These are phyloP conservation scores for Aegypius monachus DNA, from an alignment of 2,113 vertebrate genomes.

Conservation along the genomic window DNA sequence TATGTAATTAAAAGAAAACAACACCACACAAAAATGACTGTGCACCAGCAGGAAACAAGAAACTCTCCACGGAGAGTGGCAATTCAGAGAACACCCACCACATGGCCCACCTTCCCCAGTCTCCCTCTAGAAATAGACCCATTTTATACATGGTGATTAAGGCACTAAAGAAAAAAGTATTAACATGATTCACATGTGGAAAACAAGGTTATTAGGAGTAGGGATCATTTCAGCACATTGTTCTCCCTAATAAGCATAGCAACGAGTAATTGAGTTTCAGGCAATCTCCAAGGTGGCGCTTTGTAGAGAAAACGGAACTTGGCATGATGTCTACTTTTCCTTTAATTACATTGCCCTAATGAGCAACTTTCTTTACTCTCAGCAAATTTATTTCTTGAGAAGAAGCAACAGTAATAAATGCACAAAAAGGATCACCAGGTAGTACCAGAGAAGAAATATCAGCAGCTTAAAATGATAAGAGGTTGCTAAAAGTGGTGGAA, in stretches of 20 bases:
- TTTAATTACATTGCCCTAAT: constrained; percentile 72
- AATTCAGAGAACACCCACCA: constrained; percentile 27
- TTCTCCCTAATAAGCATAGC: constrained; percentile 69
- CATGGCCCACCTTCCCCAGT: not conserved
- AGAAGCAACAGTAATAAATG: constrained; percentile 49
- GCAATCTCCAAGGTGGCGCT: constrained; percentile 66
- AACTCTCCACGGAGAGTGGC: not conserved
- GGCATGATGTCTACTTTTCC: constrained; percentile 60
- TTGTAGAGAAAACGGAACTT: constrained; percentile 56
- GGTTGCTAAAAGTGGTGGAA: not conserved
- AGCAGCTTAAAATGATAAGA: not conserved
- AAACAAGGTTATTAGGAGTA: constrained; percentile 68
- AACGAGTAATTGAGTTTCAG: constrained; percentile 71
- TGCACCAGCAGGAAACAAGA: not conserved
- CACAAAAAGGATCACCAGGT: not conserved
- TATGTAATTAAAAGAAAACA: constrained; percentile 3
- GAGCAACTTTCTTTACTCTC: constrained; percentile 52
- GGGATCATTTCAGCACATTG: constrained; percentile 57
- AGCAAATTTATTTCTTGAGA: constrained; percentile 61
- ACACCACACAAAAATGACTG: not conserved
- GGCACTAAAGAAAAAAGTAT: constrained; percentile 34
- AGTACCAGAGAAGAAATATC: not conserved
- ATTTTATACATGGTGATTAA: constrained; percentile 23
- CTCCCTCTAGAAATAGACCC: not conserved
- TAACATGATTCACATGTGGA: constrained; percentile 58